Conservation (phyloP, 2,113 vertebrate species). For the Oplegnathus fasciatus region DNA sequence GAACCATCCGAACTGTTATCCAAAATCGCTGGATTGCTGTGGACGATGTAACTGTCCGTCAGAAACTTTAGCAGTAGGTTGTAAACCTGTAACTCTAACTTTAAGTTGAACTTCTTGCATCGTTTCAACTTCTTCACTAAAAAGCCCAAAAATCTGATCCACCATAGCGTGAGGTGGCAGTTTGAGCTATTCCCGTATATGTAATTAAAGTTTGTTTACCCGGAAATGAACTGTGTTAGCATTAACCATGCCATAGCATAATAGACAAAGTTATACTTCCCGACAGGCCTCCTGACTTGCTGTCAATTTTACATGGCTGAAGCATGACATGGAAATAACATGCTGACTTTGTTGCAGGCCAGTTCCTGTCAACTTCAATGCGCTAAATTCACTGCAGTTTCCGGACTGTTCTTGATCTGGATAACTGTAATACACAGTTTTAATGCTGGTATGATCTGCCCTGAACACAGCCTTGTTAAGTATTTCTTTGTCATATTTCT, state of each 20-base stretch:
- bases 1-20: neutral
- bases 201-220: neutral
- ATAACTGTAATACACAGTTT: neutral
- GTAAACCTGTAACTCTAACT: neutral
- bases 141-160: neutral
- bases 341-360: constrained; percentile 37
- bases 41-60: neutral
- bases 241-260: neutral
- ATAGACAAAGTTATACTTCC: neutral
- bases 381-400: neutral
- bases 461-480: neutral
- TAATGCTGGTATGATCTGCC: neutral
- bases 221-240: neutral
- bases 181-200: neutral
- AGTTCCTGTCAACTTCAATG: neutral
- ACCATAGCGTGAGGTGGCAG: neutral
- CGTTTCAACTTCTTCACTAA: neutral
- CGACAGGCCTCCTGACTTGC: constrained; percentile 21
- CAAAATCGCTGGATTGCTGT: neutral
- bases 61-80: neutral
- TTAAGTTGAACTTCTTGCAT: neutral
- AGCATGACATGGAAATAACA: constrained; percentile 39
- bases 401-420: neutral
- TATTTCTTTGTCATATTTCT: neutral
- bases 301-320: constrained; percentile 14